Base-by-base conservation (phyloP, 2,113 vertebrate species). In the Proterorhinus semilunaris region DNA sequence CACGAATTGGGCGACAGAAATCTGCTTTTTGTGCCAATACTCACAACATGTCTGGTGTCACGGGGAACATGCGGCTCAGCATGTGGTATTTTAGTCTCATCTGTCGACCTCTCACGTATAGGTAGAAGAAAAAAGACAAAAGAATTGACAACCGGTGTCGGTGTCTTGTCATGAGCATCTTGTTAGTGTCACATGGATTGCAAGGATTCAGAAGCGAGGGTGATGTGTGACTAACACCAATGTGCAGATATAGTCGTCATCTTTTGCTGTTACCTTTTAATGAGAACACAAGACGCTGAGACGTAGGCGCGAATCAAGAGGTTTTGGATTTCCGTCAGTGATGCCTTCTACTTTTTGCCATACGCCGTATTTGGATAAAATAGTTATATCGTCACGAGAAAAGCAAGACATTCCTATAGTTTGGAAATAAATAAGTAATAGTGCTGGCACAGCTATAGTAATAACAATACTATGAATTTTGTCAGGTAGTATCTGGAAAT, bases 171-270 rank as follows among this genome's bases (percentile, higher is more conserved):
- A 6, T 6, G 27, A 13, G 13, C 64, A 13, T 36, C 52, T 53
- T 58, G 0, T 21, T 53, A 15, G 68, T 65, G 62, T 58, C 43
- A n/a, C 50, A 75, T 51, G 50, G 44, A 21, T 66, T 48, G 46
- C 42, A 66, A 47, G 3, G 58, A 78, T 49, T 57, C 71, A 66
- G 16, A 54, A 66, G 52, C 9, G 75, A 85, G 75, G 79, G 75
- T 75, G 76, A 67, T 79, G 58, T 16, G 15, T 78, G 76, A 65
- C 59, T 44, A 16, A 62, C 68, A 74, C 66, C 51, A 36, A 1
- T 52, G 74, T 72, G 61, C 61, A 83, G 64, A 66, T 83, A 78
- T 62, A 81, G 85, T 82, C 82, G 69, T 86, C 73, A 80, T 69
- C 76, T 66, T 21, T 54, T 62, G 50, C 43, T 45, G 75, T 55